A percentile compares a stretch with the other conserved stretches of the same genome.
phyloP scores from a whole-genome alignment of 2,113 vertebrate genomes.

The Corvus hawaiiensis region DNA sequence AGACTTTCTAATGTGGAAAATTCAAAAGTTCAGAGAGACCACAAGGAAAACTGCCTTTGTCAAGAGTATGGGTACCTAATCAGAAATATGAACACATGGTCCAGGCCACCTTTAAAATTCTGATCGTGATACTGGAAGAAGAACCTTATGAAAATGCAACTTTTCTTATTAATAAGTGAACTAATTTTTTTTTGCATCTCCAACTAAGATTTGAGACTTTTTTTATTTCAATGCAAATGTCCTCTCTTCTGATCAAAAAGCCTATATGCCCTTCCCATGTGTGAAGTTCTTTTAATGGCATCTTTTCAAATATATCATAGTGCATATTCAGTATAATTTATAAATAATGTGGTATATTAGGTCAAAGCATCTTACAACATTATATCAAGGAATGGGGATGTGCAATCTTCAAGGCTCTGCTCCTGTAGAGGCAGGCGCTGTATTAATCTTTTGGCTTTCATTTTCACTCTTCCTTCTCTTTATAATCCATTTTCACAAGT shows the following conservation, averaged over 20 bases:
- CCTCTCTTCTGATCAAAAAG: constrained; percentile 10
- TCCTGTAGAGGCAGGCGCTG: neutral
- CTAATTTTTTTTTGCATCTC: neutral
- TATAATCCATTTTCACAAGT: neutral
- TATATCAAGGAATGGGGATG: neutral
- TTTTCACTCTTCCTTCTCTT: neutral
- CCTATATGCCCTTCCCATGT: neutral
- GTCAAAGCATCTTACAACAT: neutral
- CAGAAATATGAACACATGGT: neutral
- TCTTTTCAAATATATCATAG: constrained; percentile 34
- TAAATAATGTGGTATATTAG: constrained; percentile 39
- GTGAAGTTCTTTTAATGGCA: constrained; percentile 5
- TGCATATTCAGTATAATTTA: constrained; percentile 49
- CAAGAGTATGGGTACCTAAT: neutral
- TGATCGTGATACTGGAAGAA: neutral
- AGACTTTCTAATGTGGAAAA: neutral
- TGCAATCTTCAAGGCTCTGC: constrained; percentile 7
- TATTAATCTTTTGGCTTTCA: neutral
- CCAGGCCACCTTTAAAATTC: neutral
- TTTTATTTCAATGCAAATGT: neutral
- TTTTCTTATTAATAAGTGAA: neutral
- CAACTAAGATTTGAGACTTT: neutral
- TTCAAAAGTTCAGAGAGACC: neutral
- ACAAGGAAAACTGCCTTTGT: neutral
- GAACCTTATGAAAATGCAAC: neutral